Evolutionary conservation across 1,140 invertebrate genomes (phyloP), one percentile per base, ranked within the genome.

Genomic region (Episyrphus balteatus): DNA sequence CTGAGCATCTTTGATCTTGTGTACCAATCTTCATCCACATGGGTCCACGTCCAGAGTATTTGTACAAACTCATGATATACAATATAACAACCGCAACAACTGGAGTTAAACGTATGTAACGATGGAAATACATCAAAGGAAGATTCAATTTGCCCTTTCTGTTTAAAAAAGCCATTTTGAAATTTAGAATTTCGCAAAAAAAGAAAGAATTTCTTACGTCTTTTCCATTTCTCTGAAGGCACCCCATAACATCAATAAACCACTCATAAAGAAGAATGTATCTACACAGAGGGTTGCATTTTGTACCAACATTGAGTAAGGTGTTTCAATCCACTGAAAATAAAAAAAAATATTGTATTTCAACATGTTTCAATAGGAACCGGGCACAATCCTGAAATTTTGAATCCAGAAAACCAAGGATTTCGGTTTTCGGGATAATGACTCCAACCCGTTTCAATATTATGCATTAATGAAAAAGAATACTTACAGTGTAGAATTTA

Each of bases 191-290:
- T n/a, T 41, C 14, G 8, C n/a, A 9, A 11, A 8, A n/a, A 42
- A 21, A 42, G 12, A 17, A 19, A 11, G 39, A 12, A 17, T 11
- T 33, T 75, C 77, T 57, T 73, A 70, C 55, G 74, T 70, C 59
- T 80, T 83, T 49, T 84, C 80, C 44, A 85, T 63, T 58, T 84
- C 78, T 13, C 77, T 69, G n/a, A 85, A 64, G 0, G 83, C 57
- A 34, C 80, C 70, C 53, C 79, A 72, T 49, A 76, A 73, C 55
- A 83, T 75, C 17, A 84, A 71, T 56, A 84, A 78, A 11, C 81
- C 81, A 55, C 81, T 80, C 12, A 85, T 62, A 46, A 84, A 69
- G 18, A 85, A 71, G 63, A 84, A 85, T 12, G 79, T 81, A 55
- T 85, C 82, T 8, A 84, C 82, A 8, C 82, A 61, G 3, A 79